Percentiles rank a stretch among this genome's conserved stretches.
These are phyloP conservation scores for Synanthedon vespiformis DNA, from an alignment of 2,888 invertebrate species.

Conservation along the genomic window DNA sequence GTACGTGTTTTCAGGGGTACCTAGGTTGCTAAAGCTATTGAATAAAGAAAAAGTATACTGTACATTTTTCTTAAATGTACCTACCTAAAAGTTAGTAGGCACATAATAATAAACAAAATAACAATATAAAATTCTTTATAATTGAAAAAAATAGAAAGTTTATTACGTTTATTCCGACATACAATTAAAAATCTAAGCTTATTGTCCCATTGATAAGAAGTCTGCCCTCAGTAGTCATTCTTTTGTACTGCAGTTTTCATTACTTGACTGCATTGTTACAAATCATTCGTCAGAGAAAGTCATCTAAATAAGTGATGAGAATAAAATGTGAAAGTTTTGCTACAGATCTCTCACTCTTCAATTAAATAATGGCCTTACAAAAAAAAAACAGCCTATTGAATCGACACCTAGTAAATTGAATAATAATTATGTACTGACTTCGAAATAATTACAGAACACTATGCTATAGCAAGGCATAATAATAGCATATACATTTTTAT, in stretches of 20 bases:
- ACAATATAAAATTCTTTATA: too few relatives aligned
- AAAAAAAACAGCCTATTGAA: neutral
- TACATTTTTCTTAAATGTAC: too few relatives aligned
- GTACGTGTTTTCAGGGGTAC: too few relatives aligned
- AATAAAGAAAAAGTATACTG: too few relatives aligned
- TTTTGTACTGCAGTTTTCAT: conserved; percentile 11
- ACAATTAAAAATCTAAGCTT: conserved; percentile 1
- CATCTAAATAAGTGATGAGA: conserved; percentile 35
- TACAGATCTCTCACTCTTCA: neutral
- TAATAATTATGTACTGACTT: neutral
- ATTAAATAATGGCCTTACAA: neutral
- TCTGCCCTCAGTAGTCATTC: conserved; percentile 6
- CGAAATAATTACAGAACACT: neutral
- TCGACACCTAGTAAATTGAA: neutral
- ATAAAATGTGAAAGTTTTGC: conserved; percentile 36
- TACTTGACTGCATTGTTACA: conserved; percentile 37
- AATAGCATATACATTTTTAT: too few relatives aligned
- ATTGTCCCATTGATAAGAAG: too few relatives aligned
- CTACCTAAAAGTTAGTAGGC: too few relatives aligned
- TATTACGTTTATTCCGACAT: too few relatives aligned
- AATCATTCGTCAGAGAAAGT: conserved; percentile 34
- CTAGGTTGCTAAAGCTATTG: too few relatives aligned
- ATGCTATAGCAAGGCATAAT: too few relatives aligned
- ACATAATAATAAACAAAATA: too few relatives aligned
- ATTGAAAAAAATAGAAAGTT: too few relatives aligned